phyloP scores from a whole-genome alignment of 2,888 invertebrate species.

The Cheilosia variabilis region DNA sequence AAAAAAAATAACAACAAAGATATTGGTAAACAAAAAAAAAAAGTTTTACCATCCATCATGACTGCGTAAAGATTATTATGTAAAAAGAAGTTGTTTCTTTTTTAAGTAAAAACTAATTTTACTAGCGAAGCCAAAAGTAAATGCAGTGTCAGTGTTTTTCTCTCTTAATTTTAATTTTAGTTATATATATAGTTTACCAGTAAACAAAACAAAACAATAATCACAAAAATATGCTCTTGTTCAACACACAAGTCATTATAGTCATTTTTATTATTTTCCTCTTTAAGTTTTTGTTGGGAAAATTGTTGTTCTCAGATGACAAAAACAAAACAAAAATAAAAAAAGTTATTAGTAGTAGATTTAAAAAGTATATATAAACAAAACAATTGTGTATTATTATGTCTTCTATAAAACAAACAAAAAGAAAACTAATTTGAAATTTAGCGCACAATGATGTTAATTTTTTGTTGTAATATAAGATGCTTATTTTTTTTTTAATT shows the following conservation, averaged over 20 bases:
- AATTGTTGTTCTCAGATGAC: slow-evolving; percentile 38
- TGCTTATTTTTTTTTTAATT: slow-evolving; percentile 11
- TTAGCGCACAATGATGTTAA: slow-evolving; percentile 52
- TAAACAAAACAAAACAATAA: slow-evolving; percentile 71
- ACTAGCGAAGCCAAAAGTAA: slow-evolving; percentile 74
- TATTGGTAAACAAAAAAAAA: slow-evolving; percentile 17
- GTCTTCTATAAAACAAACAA: slow-evolving; percentile 40
- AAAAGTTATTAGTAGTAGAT: slow-evolving; percentile 3
- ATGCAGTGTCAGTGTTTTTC: slow-evolving; percentile 70
- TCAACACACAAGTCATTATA: slow-evolving; percentile 52
- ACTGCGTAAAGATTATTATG: slow-evolving; percentile 57
- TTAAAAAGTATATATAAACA: slow-evolving; percentile 3
- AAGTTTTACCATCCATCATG: slow-evolving; percentile 43
- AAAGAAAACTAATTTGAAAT: slow-evolving; percentile 28
- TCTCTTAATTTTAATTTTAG: slow-evolving; percentile 37
- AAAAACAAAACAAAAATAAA: slow-evolving; percentile 12
- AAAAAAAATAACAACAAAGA: neutral
- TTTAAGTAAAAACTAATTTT: slow-evolving; percentile 54
- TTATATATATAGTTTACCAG: slow-evolving; percentile 75
- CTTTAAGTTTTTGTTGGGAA: slow-evolving; percentile 38
- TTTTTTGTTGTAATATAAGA: slow-evolving; percentile 3
- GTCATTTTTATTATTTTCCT: slow-evolving; percentile 54
- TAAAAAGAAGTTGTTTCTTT: slow-evolving; percentile 23
- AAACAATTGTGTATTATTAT: slow-evolving; percentile 38
- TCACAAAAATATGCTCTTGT: slow-evolving; percentile 62